Conservation (phyloP, 2,797 vertebrate species). For the Phoeniculus purpureus region DNA sequence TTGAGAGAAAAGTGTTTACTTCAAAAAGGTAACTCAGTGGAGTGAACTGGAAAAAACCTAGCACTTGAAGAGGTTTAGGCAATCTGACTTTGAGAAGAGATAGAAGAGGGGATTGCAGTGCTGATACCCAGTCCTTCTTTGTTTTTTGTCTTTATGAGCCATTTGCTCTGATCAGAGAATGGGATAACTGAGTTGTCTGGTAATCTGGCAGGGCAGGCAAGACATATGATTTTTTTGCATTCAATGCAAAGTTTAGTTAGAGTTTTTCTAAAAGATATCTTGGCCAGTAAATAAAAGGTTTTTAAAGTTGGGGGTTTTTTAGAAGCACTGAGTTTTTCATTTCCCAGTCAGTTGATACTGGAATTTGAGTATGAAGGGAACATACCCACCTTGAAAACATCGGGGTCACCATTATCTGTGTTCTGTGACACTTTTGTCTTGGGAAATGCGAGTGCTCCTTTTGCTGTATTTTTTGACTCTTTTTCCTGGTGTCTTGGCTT, state of each 20-base stretch:
- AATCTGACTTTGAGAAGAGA: neutral
- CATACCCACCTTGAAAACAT: neutral
- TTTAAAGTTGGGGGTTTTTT: neutral
- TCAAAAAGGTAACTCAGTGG: neutral
- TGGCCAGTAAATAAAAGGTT: neutral
- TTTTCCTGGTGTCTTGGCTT: neutral
- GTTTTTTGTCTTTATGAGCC: neutral
- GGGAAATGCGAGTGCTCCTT: neutral
- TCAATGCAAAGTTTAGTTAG: neutral
- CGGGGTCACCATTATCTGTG: neutral
- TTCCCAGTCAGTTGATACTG: neutral
- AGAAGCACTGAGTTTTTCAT: neutral
- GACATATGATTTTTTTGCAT: neutral
- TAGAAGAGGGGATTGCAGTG: neutral
- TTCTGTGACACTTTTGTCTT: neutral
- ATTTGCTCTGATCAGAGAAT: neutral
- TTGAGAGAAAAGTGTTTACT: neutral
- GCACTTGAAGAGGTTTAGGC: neutral
- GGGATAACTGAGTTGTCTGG: neutral
- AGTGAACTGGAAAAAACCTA: neutral
- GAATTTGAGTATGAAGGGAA: neutral
- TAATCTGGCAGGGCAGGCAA: neutral
- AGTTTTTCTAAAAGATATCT: neutral
- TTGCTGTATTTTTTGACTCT: neutral
- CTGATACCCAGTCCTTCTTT: neutral